Evolutionary conservation across 2,113 vertebrate species (phyloP).

Genomic region (Carlito syrichta): DNA sequence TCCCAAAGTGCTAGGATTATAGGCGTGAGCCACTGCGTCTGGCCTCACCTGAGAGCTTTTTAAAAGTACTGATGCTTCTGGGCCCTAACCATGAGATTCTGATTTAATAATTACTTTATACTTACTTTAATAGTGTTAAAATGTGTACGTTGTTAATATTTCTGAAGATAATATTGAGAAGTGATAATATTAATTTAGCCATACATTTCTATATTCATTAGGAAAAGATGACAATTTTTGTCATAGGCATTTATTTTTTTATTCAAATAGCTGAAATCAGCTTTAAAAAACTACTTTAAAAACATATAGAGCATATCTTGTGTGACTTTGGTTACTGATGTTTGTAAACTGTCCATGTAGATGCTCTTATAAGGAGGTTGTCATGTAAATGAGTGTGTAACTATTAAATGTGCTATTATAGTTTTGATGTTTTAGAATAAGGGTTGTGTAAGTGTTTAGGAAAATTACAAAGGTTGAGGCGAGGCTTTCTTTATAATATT

Average conservation of each 20-base stretch:
- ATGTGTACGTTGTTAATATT: not conserved
- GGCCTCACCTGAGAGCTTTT: not conserved
- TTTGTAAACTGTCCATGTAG: not conserved
- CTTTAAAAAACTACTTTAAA: not conserved
- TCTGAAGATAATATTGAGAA: not conserved
- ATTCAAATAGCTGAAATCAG: not conserved
- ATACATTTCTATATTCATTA: not conserved
- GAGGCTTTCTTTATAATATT: not conserved
- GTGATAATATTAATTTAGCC: not conserved
- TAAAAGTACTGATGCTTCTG: not conserved
- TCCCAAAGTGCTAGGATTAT: not conserved
- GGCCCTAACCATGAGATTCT: not conserved
- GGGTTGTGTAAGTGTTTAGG: not conserved
- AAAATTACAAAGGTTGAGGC: not conserved
- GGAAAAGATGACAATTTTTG: not conserved
- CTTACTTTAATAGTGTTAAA: no score
- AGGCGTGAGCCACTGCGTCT: not conserved
- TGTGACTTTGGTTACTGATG: not conserved
- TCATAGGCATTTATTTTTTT: not conserved
- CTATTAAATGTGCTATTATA: not conserved
- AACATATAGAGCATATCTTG: not conserved
- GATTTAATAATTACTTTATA: constrained; percentile 10
- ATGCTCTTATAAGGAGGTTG: not conserved
- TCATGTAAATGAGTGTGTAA: not conserved
- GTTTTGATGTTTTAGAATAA: not conserved